Percentiles rank a stretch among this genome's conserved stretches.
These are phyloP conservation scores for Gambelia wislizenii DNA, from an alignment of 2,797 vertebrate species.

Conservation along the genomic window DNA sequence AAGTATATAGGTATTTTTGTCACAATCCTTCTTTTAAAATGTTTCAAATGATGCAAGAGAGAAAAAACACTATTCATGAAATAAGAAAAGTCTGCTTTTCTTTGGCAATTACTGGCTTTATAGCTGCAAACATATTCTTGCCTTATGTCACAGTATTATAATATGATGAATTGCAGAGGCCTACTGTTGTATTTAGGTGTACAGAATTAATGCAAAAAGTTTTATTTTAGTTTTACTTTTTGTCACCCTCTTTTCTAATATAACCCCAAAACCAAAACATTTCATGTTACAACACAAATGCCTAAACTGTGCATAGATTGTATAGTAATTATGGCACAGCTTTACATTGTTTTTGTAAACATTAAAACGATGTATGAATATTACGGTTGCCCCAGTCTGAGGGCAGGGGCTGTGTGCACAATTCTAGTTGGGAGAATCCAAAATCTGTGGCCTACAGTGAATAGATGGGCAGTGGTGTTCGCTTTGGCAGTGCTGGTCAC, in stretches of 20 bases:
- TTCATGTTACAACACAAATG: neutral
- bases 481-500: neutral
- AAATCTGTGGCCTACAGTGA: neutral
- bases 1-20: neutral
- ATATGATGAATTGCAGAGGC: neutral
- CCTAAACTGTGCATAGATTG: constrained; percentile 5
- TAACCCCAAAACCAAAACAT: neutral
- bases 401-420: neutral
- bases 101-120: neutral
- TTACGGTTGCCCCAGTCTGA: neutral
- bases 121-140: neutral
- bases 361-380: neutral
- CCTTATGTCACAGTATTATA: neutral
- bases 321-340: neutral
- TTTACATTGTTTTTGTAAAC: constrained; percentile 21
- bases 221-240: constrained; percentile 4
- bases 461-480: neutral
- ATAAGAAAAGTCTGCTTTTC: neutral
- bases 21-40: constrained; percentile 18
- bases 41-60: constrained; percentile 5
- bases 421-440: neutral
- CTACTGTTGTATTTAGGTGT: neutral
- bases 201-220: no score
- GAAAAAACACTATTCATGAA: constrained; percentile 6
- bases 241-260: neutral